Base-by-base conservation (phyloP, 1,140 invertebrate genomes). In the Pogonognathellus flavescens region DNA sequence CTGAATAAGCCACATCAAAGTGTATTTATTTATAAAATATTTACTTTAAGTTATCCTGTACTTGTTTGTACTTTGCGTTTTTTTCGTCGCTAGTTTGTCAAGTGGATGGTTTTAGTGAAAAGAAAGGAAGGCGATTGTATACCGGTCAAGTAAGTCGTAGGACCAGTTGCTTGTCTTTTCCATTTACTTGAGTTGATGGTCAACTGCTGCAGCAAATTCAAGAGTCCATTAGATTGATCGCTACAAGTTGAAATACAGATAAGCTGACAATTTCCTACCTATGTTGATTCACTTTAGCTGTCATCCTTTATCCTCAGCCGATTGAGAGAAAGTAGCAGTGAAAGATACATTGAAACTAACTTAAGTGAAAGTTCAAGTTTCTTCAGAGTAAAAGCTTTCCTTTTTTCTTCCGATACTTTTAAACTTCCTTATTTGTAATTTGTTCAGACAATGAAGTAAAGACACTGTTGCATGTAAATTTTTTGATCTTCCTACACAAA, bases 331-430 rank as follows among this genome's bases (percentile, higher is more conserved):
- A 60, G 16, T n/a, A 8, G 59, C 22, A 13, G 11, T 9, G 10
- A 66, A 66, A 25, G 62, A 66, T 25, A 66, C 20, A 8, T 41
- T 20, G 20, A 20, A 25, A 66, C 62, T 31, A 66, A 20, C 22
- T 66, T 66, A 11, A 25, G 62, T 25, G 25, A 66, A 66, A 66
- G 62, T 66, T 66, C 59, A 66, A 66, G 62, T 66, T 66, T 66
- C 62, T 66, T 66, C 20, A 66, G 25, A 66, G 62, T 8, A 66
- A 66, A 41, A 6, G 31, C 6, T 41, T 41, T 6, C 1, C 31
- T 41, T 41, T 41, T 41, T 41, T 41, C 31, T 41, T 41, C 31
- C 6, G 31, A 41, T 41, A 41, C 31, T 41, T 41, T 41, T 41
- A 41, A 6, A 41, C 31, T 41, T 41, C 2, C 6, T 3, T 6